Base-by-base conservation (phyloP, 2,113 vertebrate genomes). In the Petaurus breviceps region DNA sequence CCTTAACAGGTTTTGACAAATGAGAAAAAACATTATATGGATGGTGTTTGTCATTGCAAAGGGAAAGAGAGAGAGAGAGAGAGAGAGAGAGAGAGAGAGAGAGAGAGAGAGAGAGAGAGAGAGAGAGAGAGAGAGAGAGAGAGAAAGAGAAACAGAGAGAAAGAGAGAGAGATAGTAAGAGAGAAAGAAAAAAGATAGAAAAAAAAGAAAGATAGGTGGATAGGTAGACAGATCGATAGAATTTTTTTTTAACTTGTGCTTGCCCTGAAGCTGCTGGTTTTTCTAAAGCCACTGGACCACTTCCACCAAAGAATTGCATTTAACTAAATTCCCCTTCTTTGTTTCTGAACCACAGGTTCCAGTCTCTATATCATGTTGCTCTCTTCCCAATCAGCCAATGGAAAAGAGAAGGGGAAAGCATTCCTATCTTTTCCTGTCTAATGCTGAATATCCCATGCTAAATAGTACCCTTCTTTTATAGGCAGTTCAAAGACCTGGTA, bases 401-500 rank as follows among this genome's bases (percentile, higher is more conserved):
- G 0, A 0, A 26, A 6, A 51, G 90, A 52, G 14, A 97, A 95
- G 43, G 28, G 16, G 57, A 94, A 96, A 90, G 16, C 8, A 89
- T 68, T 68, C 77, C 84, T 31, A 1, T 91, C 90, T 97, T 97
- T 25, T 46, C 92, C 94, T 93, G 96, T 91, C 94, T 57, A 96
- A 91, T 53, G 51, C 96, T 96, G 97, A 97, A 94, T 95, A 31
- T 94, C 91, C 22, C 92, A 91, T 61, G 93, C 90, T 97, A 97
- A 97, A 95, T 51, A 31, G 94, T 24, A 97, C 89, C 46, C 54
- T 95, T 50, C 47, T 96, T 98, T 98, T 93, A 97, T 68, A 96
- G 90, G 93, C 97, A 92, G 92, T 97, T 98, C 97, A 95, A 97
- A 98, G 97, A 77, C 97, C 98, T 98, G 98, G 95, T 97, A 90